Conservation (phyloP, 2,797 vertebrate genomes). For the Nasua narica region DNA sequence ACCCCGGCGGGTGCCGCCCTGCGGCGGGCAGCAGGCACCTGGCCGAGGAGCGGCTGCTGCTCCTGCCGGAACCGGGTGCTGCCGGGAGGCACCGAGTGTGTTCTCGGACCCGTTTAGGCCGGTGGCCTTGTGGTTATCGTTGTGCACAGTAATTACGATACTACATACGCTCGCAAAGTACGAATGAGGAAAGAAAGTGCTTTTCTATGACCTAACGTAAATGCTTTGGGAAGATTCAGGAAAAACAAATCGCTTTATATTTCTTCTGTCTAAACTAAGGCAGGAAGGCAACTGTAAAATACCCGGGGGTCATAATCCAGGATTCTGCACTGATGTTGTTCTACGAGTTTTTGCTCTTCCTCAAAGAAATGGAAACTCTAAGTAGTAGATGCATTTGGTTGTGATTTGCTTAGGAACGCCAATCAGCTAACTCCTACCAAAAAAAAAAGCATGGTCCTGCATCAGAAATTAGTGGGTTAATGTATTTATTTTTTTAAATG, state of each 20-base stretch:
- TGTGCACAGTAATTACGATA: background rate
- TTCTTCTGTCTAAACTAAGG: background rate
- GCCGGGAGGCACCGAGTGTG: background rate
- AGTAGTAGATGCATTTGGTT: background rate
- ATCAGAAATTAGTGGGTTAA: background rate
- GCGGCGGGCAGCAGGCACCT: fast-evolving
- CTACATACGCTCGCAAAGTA: background rate
- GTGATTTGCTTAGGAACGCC: background rate
- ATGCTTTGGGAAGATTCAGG: constrained; percentile 25
- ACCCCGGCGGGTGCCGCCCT: background rate
- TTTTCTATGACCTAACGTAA: constrained; percentile 20
- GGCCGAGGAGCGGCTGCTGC: fast-evolving
- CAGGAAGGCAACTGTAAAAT: background rate
- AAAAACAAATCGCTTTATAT: background rate
- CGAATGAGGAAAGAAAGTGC: background rate
- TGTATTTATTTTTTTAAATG: constrained; percentile 6
- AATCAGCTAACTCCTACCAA: background rate
- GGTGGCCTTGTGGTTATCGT: background rate
- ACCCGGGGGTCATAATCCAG: background rate
- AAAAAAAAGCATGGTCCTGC: background rate
- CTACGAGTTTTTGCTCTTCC: background rate
- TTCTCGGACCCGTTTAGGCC: background rate
- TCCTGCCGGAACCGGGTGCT: background rate
- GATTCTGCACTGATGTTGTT: background rate
- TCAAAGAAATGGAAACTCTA: background rate